Conservation (phyloP, 2,888 invertebrate genomes). For the Drosophila algonquin region DNA sequence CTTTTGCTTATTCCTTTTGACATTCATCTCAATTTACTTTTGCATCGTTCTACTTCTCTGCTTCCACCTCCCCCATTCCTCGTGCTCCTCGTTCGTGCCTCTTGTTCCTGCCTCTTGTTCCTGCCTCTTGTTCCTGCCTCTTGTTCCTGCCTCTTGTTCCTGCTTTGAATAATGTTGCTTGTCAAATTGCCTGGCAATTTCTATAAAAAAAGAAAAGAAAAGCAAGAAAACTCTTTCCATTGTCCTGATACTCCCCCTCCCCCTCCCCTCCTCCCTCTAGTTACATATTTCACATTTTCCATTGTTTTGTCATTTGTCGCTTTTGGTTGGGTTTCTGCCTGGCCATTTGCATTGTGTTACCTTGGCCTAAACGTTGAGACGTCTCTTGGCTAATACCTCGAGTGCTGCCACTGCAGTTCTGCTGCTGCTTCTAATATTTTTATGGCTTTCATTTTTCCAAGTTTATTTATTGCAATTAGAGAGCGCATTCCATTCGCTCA, state of each 20-base stretch:
- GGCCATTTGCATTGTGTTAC: slow-evolving; percentile 44
- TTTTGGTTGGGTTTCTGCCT: slow-evolving; percentile 18
- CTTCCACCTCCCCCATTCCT: neutral
- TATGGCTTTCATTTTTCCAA: neutral
- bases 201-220: neutral
- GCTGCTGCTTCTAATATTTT: slow-evolving; percentile 6
- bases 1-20: neutral
- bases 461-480: slow-evolving; percentile 56
- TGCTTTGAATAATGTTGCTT: slow-evolving; percentile 29
- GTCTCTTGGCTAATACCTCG: slow-evolving; percentile 56
- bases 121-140: too few relatives aligned
- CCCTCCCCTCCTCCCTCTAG: neutral
- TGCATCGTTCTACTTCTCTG: neutral
- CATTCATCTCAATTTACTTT: slow-evolving; percentile 29
- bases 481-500: slow-evolving; percentile 42
- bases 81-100: neutral
- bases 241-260: slow-evolving; percentile 25
- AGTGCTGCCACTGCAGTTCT: neutral
- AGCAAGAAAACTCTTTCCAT: slow-evolving; percentile 23
- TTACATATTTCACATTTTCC: slow-evolving; percentile 7
- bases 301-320: slow-evolving; percentile 65
- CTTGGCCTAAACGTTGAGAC: slow-evolving; percentile 73
- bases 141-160: neutral
- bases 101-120: neutral
- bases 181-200: slow-evolving; percentile 44